Evolutionary conservation across 2,888 invertebrate genomes (phyloP).

Genomic region (Macaria notata): DNA sequence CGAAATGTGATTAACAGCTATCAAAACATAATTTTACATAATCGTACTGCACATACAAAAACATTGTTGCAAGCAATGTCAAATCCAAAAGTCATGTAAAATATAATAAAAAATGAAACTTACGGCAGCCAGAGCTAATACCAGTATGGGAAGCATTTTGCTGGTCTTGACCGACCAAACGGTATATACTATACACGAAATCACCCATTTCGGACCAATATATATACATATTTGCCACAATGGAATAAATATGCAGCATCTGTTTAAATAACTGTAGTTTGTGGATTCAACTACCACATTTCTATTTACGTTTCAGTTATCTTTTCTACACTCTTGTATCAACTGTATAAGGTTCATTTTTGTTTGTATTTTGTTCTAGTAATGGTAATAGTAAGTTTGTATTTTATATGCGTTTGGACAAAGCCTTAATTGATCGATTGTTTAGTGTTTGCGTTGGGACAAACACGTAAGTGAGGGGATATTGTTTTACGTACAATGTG

Average conservation of each 20-base stretch:
- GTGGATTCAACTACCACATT: constrained; percentile 31
- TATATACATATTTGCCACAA: constrained; percentile 62
- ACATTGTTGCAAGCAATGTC: too few relatives aligned
- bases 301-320: background rate
- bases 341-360: constrained; percentile 24
- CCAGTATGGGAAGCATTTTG: constrained; percentile 69
- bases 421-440: constrained; percentile 59
- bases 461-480: constrained; percentile 47
- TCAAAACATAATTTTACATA: too few relatives aligned
- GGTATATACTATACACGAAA: constrained; percentile 75
- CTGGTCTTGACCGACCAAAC: constrained; percentile 62
- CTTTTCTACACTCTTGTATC: too few relatives aligned
- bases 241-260: constrained; percentile 47
- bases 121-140: constrained; percentile 63
- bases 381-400: constrained; percentile 24
- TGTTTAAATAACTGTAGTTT: constrained; percentile 50
- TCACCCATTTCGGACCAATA: constrained; percentile 40
- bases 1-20: too few relatives aligned
- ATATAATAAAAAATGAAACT: constrained; percentile 38
- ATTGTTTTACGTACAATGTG: constrained; percentile 49
- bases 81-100: too few relatives aligned
- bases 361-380: constrained; percentile 5
- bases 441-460: constrained; percentile 41
- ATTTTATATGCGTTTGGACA: constrained; percentile 44
- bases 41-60: too few relatives aligned